Evolutionary conservation across 64 coral and sea anemone genomes (phyloP).

Genomic region (Stichodactyla mertensii): DNA sequence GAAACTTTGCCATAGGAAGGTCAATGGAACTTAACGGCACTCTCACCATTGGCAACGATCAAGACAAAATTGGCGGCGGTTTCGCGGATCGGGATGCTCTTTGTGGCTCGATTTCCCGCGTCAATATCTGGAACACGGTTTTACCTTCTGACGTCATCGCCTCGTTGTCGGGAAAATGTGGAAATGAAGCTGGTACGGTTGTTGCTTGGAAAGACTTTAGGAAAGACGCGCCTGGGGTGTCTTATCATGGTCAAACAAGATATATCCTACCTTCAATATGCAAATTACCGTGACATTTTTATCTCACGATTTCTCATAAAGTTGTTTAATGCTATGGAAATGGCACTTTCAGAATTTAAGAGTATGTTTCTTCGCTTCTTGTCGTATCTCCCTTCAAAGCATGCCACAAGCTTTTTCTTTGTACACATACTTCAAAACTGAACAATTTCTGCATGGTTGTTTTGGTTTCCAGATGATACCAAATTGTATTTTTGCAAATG

Average conservation of each 20-base stretch:
- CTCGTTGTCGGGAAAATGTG: constrained; percentile 36
- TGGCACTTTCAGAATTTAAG: too few species aligned
- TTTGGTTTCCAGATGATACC: too few species aligned
- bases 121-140: constrained; percentile 68
- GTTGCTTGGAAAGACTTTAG: constrained; percentile 52
- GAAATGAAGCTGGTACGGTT: constrained; percentile 44
- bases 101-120: constrained; percentile 47
- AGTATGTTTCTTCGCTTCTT: too few species aligned
- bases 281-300: not conserved
- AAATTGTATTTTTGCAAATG: too few species aligned
- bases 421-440: too few species aligned
- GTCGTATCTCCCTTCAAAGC: too few species aligned
- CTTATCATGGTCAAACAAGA: constrained; percentile 13
- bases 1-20: not conserved
- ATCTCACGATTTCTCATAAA: too few species aligned
- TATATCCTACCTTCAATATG: not conserved
- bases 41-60: constrained; percentile 48
- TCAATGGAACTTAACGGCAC: constrained; percentile 15
- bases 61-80: constrained; percentile 8
- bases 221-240: not conserved
- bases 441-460: too few species aligned
- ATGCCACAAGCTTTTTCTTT: too few species aligned
- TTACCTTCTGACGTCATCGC: constrained; percentile 44
- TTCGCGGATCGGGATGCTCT: constrained; percentile 27
- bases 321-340: too few species aligned